Evolutionary conservation across 2,888 invertebrate genomes (phyloP).

Genomic region (Tholera decimalis): DNA sequence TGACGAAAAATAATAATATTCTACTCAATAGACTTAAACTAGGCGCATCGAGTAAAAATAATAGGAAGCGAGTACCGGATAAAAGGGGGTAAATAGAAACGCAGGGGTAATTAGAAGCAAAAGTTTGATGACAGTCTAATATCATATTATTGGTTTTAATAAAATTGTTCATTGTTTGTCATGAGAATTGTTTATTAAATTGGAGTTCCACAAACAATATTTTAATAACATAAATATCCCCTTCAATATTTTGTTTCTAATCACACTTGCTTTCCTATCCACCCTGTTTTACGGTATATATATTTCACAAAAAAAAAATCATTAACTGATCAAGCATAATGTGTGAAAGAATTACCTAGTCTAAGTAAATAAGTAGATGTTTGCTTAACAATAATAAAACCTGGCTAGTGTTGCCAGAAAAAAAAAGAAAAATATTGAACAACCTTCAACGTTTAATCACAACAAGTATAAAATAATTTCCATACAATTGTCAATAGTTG

Average conservation of each 20-base stretch:
- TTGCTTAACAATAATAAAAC: constrained; percentile 25
- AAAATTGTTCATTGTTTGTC: too few species aligned
- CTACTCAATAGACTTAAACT: constrained; percentile 40
- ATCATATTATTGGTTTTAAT: too few species aligned
- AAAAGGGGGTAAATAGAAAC: too few species aligned
- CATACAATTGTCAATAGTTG: constrained; percentile 53
- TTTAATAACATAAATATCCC: too few species aligned
- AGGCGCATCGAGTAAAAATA: constrained; percentile 16
- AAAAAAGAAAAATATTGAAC: constrained; percentile 48
- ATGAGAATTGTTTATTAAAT: too few species aligned
- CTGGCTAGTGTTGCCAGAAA: constrained; percentile 43
- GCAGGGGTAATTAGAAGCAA: too few species aligned
- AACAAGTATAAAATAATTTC: constrained; percentile 56
- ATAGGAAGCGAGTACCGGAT: constrained; percentile 7
- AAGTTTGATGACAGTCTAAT: too few species aligned
- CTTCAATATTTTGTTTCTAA: too few species aligned
- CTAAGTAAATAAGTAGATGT: constrained; percentile 37
- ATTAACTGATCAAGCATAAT: constrained; percentile 3
- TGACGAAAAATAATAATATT: constrained; percentile 28
- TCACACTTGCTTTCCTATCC: too few species aligned
- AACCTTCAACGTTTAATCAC: constrained; percentile 58
- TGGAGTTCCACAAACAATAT: too few species aligned
- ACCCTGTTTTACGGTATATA: too few species aligned
- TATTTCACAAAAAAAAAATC: too few species aligned
- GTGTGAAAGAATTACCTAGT: constrained; percentile 35